phyloP scores from a whole-genome alignment of 2,888 invertebrate species.

The Acronicta alni region DNA sequence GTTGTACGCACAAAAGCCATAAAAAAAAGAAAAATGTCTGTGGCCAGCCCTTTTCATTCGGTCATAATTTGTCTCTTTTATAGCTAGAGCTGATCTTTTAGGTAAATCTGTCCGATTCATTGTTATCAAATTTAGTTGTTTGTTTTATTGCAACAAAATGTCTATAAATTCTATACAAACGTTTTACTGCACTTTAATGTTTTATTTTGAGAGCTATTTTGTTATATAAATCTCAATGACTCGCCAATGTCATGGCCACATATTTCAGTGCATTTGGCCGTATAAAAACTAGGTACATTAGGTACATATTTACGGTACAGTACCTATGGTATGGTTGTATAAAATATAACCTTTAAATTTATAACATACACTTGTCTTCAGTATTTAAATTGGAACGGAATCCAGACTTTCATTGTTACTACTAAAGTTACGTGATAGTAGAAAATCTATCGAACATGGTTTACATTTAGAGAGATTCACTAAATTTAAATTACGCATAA shows the following conservation, averaged over 20 bases:
- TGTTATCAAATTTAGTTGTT: background rate
- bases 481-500: too few species aligned
- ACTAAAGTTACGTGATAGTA: too few species aligned
- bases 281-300: too few species aligned
- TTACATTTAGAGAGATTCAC: too few species aligned
- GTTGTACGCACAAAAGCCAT: background rate
- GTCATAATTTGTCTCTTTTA: conserved; percentile 19
- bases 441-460: too few species aligned
- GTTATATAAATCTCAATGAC: background rate
- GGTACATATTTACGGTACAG: too few species aligned
- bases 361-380: too few species aligned
- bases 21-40: conserved; percentile 1
- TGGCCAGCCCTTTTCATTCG: conserved; percentile 6
- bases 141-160: conserved; percentile 3
- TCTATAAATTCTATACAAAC: conserved; percentile 21
- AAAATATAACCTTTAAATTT: too few species aligned
- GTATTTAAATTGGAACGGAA: too few species aligned
- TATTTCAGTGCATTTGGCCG: background rate
- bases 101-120: conserved; percentile 19
- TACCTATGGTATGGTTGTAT: too few species aligned
- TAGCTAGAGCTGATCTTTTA: conserved; percentile 11
- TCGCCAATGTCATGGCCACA: conserved; percentile 1
- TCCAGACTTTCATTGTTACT: too few species aligned
- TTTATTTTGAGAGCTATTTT: conserved; percentile 23
- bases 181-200: conserved; percentile 25